These are phyloP conservation scores for Agrochola circellaris DNA, from an alignment of 2,888 invertebrate species.

Conservation along the genomic window DNA sequence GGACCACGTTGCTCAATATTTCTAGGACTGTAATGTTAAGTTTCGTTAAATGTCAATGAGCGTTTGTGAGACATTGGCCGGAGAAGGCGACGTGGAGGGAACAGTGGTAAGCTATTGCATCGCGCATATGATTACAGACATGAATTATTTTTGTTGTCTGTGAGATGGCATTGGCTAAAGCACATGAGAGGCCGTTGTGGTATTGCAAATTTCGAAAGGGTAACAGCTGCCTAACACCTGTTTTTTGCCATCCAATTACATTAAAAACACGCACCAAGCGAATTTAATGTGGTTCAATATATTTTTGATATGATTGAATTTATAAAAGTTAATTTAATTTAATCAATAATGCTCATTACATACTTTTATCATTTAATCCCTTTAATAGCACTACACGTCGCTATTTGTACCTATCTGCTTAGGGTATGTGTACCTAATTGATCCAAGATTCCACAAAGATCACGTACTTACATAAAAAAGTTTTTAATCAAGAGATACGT, in stretches of 20 bases:
- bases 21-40: constrained; percentile 66
- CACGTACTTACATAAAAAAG: background rate
- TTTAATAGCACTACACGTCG: background rate
- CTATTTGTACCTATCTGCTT: background rate
- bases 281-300: background rate
- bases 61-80: background rate
- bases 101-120: background rate
- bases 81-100: background rate
- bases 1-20: constrained; percentile 67
- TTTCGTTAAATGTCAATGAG: background rate
- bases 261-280: background rate
- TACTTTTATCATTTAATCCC: constrained; percentile 31
- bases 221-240: background rate
- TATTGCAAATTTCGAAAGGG: background rate
- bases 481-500: constrained; percentile 18
- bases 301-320: constrained; percentile 14
- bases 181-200: background rate
- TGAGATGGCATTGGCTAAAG: background rate
- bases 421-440: background rate
- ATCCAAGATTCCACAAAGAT: background rate
- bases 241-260: background rate
- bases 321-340: too few relatives aligned
- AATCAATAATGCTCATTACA: background rate
- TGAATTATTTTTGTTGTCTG: background rate
- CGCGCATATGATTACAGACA: background rate